phyloP scores from a whole-genome alignment of 2,797 vertebrate genomes.

The Siniperca scherzeri region DNA sequence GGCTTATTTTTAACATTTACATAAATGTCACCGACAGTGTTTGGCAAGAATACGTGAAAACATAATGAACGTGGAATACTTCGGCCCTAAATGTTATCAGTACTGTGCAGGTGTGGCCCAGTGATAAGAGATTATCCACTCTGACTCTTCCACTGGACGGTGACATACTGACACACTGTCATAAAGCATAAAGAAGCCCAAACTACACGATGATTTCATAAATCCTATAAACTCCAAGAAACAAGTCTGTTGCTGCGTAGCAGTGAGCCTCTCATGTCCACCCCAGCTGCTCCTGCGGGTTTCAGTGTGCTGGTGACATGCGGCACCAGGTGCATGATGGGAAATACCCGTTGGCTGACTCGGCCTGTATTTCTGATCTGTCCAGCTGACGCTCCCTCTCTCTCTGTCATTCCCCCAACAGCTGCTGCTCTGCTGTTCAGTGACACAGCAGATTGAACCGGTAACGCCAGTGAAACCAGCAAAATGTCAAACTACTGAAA shows the following conservation, averaged over 20 bases:
- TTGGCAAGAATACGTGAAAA: no score
- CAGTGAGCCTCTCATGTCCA: neutral
- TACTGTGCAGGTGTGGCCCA: neutral
- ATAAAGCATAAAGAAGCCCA: neutral
- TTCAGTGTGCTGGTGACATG: slow-evolving; percentile 24
- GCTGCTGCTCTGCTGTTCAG: slow-evolving; percentile 25
- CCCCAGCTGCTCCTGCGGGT: slow-evolving; percentile 25
- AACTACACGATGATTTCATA: neutral
- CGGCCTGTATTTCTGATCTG: slow-evolving; percentile 41
- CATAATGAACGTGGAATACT: neutral
- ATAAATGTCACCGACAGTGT: no score
- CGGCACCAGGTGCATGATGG: slow-evolving; percentile 64
- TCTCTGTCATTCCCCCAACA: slow-evolving; percentile 1
- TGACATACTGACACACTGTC: neutral
- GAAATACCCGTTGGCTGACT: slow-evolving; percentile 52
- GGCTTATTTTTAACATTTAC: no score
- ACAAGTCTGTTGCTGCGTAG: neutral
- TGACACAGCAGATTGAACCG: slow-evolving; percentile 27
- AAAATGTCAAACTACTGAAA: neutral
- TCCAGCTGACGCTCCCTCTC: neutral
- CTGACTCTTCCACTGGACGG: neutral
- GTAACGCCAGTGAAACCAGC: slow-evolving; percentile 2
- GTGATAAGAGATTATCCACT: neutral
- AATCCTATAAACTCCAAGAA: neutral
- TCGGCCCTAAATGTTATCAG: neutral